Base-by-base conservation (phyloP, 1,140 invertebrate species). In the Aphelinus atriplicis region DNA sequence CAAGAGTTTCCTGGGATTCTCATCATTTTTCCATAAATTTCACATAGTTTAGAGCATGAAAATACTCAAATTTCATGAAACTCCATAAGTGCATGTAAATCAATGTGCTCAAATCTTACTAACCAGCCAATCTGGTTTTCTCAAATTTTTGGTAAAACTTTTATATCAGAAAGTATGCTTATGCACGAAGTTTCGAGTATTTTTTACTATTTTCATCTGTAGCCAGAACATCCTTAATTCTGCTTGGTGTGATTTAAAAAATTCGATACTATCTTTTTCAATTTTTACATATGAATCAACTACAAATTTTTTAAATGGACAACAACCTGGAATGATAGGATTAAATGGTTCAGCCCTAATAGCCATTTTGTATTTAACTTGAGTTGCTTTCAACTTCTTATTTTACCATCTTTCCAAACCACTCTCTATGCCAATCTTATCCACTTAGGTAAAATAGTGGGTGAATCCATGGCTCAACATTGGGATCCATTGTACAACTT, bases 391-490 rank as follows among this genome's bases (percentile, higher is more conserved):
- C 26, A 68, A 3, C 71, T 50, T 67, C 69, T 43, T 53, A 9
- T 56, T 46, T 76, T 67, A 76, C 53, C n/a, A 45, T 61, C 58
- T 10, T 58, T 71, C 1, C 46, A 50, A n/a, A 47, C n/a, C 42
- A 76, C 62, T 76, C 9, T 50, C 53, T 57, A 71, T 76, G 61
- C 74, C 75, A 72, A 47, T 70, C 69, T 72, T 7, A 67, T 42
- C 70, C 70, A 68, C 47, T 9, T 62, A 64, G 75, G 63, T 76
- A 76, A 45, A 77, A 67, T 9, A 76, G 50, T 48, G 66, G 75
- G 53, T 71, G 63, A 3, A 71, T 62, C 60, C 68, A 70, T 50
- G 56, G 43, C n/a, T 63, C 60, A 0, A 71, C 69, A 62, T 63
- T 62, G 9, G 69, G 45, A 65, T 62, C 42, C 64, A 74, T 66